phyloP scores from a whole-genome alignment of 2,113 vertebrate genomes.

The Athene cunicularia region DNA sequence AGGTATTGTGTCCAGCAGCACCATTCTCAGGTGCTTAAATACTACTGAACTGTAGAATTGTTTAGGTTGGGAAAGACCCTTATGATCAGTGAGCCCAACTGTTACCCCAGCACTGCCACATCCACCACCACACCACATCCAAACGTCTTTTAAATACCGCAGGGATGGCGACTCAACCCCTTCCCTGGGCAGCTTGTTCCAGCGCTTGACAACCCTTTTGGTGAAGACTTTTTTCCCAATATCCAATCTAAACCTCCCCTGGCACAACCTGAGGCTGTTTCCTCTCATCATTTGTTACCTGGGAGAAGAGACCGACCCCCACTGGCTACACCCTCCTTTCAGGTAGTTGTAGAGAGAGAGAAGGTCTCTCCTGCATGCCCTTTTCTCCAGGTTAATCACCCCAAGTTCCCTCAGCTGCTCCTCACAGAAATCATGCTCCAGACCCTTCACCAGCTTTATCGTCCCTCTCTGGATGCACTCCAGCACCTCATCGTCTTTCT shows the following conservation, averaged over 20 bases:
- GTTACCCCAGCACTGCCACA: not conserved
- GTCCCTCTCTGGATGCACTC: too few species aligned
- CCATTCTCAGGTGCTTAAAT: not conserved
- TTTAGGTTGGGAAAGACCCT: not conserved
- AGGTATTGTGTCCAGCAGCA: not conserved
- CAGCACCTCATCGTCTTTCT: too few species aligned
- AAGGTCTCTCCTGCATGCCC: not conserved
- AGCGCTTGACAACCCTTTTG: not conserved
- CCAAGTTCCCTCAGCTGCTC: not conserved
- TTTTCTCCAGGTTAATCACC: not conserved
- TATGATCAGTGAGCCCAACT: not conserved
- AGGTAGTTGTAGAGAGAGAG: not conserved
- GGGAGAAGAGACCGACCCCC: fast-evolving
- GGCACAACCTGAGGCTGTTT: fast-evolving
- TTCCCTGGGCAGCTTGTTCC: not conserved
- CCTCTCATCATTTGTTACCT: not conserved
- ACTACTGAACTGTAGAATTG: not conserved
- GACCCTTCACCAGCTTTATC: not conserved
- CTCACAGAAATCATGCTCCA: not conserved
- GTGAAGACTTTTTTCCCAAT: not conserved
- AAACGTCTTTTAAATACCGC: not conserved
- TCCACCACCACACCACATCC: not conserved
- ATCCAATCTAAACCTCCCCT: not conserved
- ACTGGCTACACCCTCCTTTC: not conserved
- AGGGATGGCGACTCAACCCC: not conserved